Percentiles rank a stretch among this genome's conserved stretches.
These are phyloP conservation scores for Prolemur simus DNA, from an alignment of 2,113 vertebrate species.

Conservation along the genomic window DNA sequence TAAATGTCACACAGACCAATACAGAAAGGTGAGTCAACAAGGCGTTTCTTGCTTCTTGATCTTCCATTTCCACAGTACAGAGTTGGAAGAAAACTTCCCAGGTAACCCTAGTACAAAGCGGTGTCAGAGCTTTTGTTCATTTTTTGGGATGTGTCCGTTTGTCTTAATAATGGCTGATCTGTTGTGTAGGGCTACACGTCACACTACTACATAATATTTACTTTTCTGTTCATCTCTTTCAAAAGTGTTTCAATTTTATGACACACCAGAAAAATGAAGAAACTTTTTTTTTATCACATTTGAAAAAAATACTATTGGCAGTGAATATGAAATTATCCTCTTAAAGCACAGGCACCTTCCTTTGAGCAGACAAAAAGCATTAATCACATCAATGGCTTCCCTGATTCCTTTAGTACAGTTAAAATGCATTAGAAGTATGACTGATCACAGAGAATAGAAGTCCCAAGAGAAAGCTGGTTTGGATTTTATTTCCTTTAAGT, in stretches of 20 bases:
- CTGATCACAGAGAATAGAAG: background rate
- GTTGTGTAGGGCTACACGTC: background rate
- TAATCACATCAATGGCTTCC: conserved; percentile 30
- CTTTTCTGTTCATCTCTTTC: background rate
- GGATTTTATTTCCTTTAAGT: conserved; percentile 41
- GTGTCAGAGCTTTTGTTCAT: background rate
- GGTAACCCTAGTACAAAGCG: background rate
- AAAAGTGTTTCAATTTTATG: conserved; percentile 25
- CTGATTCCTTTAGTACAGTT: background rate
- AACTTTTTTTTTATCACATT: background rate
- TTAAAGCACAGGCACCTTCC: background rate
- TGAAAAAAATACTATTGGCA: background rate
- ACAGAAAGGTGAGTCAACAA: background rate
- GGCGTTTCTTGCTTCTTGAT: background rate
- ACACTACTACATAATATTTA: background rate
- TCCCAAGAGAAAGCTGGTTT: conserved; percentile 14
- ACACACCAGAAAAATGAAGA: background rate
- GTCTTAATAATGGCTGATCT: background rate
- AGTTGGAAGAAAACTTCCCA: background rate
- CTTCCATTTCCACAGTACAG: background rate
- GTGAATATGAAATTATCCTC: background rate
- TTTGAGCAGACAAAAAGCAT: background rate
- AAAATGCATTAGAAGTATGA: conserved; percentile 43
- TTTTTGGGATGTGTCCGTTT: background rate
- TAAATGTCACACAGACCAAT: background rate